Conservation (phyloP, 2,888 invertebrate genomes). For the Biston stratarius region DNA sequence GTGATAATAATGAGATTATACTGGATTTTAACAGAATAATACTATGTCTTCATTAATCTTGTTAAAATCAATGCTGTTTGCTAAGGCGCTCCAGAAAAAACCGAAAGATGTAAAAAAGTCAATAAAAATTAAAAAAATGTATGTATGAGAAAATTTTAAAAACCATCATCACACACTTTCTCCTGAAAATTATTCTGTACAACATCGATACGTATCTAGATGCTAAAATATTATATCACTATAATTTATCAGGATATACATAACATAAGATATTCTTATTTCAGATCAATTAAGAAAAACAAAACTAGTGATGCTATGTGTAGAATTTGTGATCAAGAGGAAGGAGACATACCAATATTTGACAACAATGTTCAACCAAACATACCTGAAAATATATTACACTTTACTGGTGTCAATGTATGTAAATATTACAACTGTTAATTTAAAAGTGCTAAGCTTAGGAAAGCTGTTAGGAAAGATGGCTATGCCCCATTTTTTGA, state of each 20-base stretch:
- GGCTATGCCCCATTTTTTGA: background rate
- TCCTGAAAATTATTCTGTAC: no score
- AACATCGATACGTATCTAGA: no score
- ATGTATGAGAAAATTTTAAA: slow-evolving; percentile 42
- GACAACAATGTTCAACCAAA: slow-evolving; percentile 67
- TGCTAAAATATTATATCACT: no score
- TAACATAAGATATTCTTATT: slow-evolving; percentile 34
- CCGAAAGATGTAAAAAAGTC: slow-evolving; percentile 59
- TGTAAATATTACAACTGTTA: slow-evolving; percentile 41
- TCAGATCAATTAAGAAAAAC: slow-evolving; percentile 52
- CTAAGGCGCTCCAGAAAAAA: slow-evolving; percentile 62
- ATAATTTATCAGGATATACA: no score
- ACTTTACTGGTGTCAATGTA: slow-evolving; percentile 74
- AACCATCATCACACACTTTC: no score
- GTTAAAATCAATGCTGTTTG: slow-evolving; percentile 75
- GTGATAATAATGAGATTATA: no score
- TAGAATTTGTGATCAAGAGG: slow-evolving; percentile 70
- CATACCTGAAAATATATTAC: slow-evolving; percentile 71
- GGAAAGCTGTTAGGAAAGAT: background rate
- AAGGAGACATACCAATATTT: slow-evolving; percentile 74
- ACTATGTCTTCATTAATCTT: slow-evolving; percentile 73
- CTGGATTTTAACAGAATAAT: background rate
- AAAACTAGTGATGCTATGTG: slow-evolving; percentile 54
- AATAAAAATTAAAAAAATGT: slow-evolving; percentile 62
- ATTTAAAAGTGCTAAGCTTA: background rate